Evolutionary conservation across 2,113 vertebrate genomes (phyloP).

Genomic region (Okapia johnstoni): DNA sequence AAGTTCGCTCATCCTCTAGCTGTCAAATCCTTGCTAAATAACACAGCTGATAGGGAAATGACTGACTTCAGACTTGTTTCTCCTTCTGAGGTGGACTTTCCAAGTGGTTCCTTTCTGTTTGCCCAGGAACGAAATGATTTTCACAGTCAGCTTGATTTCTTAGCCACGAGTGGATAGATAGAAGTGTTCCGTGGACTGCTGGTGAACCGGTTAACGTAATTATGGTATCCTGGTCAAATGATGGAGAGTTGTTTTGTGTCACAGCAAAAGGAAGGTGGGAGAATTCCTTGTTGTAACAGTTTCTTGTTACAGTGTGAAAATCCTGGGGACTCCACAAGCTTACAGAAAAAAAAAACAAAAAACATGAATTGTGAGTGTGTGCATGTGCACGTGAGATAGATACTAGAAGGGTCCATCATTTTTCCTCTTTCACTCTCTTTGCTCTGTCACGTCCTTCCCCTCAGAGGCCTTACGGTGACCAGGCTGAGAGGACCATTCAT

Average conservation of each 20-base stretch:
- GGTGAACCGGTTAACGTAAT: not conserved
- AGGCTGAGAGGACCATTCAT: not conserved
- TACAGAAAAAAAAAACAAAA: not conserved
- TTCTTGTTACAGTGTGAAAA: not conserved
- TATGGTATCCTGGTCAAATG: not conserved
- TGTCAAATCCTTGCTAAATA: not conserved
- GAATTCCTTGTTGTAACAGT: not conserved
- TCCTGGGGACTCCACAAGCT: not conserved
- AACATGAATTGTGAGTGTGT: not conserved
- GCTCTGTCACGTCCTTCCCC: not conserved
- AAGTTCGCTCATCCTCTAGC: not conserved
- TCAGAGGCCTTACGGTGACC: not conserved
- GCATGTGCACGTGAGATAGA: rapidly evolving
- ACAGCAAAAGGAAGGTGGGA: not conserved
- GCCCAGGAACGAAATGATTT: not conserved
- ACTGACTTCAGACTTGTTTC: not conserved
- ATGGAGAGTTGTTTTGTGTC: not conserved
- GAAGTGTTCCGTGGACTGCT: not conserved
- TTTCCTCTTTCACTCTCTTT: not conserved
- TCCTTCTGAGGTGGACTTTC: not conserved
- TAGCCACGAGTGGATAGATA: not conserved
- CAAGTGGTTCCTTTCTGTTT: not conserved
- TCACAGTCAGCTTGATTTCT: not conserved
- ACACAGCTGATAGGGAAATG: not conserved
- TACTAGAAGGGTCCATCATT: not conserved